Percentiles rank a stretch among this genome's conserved stretches.
Conservation (phyloP, 2,113 vertebrate species). For the Coracopsis vasa region DNA sequence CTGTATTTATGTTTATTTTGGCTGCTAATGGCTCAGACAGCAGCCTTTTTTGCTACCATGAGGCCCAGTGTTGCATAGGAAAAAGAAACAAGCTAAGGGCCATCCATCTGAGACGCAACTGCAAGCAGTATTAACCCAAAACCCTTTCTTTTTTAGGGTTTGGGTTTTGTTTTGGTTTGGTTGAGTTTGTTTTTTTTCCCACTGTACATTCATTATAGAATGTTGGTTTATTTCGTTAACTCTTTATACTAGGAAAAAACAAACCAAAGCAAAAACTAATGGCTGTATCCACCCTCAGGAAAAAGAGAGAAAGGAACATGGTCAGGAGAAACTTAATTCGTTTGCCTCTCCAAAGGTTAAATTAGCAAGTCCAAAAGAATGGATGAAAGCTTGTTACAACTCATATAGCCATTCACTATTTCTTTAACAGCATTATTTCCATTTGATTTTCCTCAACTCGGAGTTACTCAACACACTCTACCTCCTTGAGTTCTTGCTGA, state of each 20-base stretch:
- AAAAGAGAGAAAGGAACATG: not conserved
- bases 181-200: not conserved
- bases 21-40: not conserved
- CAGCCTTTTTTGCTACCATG: not conserved
- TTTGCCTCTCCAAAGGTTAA: not conserved
- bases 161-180: not conserved
- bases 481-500: not conserved
- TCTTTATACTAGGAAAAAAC: not conserved
- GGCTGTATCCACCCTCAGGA: not conserved
- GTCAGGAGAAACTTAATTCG: not conserved
- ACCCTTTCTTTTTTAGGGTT: not conserved
- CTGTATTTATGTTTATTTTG: slow-evolving; percentile 3
- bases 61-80: not conserved
- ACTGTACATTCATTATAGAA: not conserved
- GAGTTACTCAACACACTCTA: not conserved
- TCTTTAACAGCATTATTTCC: not conserved
- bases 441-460: not conserved
- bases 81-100: not conserved
- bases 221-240: not conserved
- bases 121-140: not conserved
- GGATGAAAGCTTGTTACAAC: not conserved
- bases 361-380: not conserved
- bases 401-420: not conserved
- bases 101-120: not conserved
- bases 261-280: not conserved